These are phyloP conservation scores for Acanthurus lineatus DNA, from an alignment of 2,797 vertebrate genomes.

Conservation along the genomic window DNA sequence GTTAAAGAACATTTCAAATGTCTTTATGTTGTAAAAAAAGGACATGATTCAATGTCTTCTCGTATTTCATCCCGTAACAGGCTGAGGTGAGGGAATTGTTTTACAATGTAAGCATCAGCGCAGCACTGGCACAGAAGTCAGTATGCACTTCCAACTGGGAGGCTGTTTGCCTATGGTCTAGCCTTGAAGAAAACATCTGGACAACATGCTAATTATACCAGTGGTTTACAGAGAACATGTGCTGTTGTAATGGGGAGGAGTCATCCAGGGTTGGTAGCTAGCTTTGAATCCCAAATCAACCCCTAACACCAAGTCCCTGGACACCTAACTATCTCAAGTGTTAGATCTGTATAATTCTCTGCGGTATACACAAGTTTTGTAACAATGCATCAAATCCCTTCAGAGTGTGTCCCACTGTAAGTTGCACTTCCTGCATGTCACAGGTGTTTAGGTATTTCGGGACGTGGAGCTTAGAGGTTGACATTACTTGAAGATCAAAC, in stretches of 20 bases:
- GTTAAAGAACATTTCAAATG: conserved; percentile 36
- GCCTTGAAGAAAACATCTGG: conserved; percentile 85
- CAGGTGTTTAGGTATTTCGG: conserved; percentile 56
- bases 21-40: conserved; percentile 30
- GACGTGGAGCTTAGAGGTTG: conserved; percentile 61
- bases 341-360: conserved; percentile 29
- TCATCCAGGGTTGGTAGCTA: conserved; percentile 53
- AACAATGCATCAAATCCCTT: conserved; percentile 35
- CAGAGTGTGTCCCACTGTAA: conserved; percentile 9
- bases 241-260: conserved; percentile 69
- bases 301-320: conserved; percentile 61
- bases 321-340: conserved; percentile 55
- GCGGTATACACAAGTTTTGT: conserved; percentile 45
- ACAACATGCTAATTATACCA: conserved; percentile 78
- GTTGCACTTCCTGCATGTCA: conserved; percentile 27
- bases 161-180: conserved; percentile 70
- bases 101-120: conserved; percentile 40
- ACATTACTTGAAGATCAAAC: conserved; percentile 52
- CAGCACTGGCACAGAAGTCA: conserved; percentile 48
- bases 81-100: conserved; percentile 40
- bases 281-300: conserved; percentile 63
- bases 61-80: conserved; percentile 29
- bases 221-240: conserved; percentile 74
- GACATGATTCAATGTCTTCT: conserved; percentile 26
- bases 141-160: conserved; percentile 49